Evolutionary conservation across 2,888 invertebrate genomes (phyloP).

Genomic region (Diadromus collaris): DNA sequence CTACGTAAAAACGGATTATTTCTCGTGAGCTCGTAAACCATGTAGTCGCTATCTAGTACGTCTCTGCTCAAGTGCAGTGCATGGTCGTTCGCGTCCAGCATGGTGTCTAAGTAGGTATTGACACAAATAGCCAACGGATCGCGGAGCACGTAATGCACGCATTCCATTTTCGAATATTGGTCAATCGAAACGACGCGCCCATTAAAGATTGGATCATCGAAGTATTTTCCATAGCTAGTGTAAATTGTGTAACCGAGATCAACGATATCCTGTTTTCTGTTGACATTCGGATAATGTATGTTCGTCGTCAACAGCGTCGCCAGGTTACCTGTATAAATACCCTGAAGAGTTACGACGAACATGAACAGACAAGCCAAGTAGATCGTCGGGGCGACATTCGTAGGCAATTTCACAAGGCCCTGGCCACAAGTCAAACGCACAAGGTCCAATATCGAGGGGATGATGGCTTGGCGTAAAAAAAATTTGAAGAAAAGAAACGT

Average conservation of each 20-base stretch:
- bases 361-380: neutral
- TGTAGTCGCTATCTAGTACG: neutral
- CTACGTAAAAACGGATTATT: neutral
- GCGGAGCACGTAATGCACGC: neutral
- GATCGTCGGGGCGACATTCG: neutral
- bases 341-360: neutral
- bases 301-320: neutral
- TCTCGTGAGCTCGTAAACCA: no score
- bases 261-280: neutral
- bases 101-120: neutral
- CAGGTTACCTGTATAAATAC: neutral
- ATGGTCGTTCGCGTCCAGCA: neutral
- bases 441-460: neutral
- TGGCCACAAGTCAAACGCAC: neutral
- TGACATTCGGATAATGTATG: neutral
- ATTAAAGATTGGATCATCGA: neutral
- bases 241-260: slow-evolving; percentile 6
- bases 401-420: neutral
- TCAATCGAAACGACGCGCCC: neutral
- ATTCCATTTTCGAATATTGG: neutral
- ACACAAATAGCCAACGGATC: neutral
- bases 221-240: neutral
- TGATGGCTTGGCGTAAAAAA: neutral
- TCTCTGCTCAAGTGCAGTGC: neutral
- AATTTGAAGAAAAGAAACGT: slow-evolving; percentile 18